phyloP scores from a whole-genome alignment of 2,888 invertebrate species.

The Hybos culiciformis region DNA sequence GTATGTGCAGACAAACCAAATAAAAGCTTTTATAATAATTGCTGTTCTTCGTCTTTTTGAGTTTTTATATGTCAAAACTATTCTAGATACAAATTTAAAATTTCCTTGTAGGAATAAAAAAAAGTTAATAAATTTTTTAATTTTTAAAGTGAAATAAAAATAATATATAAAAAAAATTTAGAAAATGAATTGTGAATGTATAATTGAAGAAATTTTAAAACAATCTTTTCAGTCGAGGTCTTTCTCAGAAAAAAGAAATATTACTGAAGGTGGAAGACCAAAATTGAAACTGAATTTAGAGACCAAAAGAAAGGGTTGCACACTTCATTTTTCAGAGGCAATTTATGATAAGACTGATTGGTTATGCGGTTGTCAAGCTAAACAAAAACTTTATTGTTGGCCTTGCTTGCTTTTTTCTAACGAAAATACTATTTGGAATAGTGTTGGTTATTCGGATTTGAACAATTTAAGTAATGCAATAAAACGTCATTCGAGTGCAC shows the following conservation, averaged over 20 bases:
- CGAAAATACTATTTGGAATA: neutral
- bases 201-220: neutral
- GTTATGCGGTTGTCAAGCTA: neutral
- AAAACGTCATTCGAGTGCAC: neutral
- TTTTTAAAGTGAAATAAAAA: too few relatives aligned
- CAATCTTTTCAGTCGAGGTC: neutral
- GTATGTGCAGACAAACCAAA: too few relatives aligned
- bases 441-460: neutral
- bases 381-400: constrained; percentile 1
- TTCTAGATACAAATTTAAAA: too few relatives aligned
- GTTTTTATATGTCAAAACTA: too few relatives aligned
- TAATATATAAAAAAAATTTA: too few relatives aligned
- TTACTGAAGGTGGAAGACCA: neutral
- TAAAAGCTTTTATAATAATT: too few relatives aligned
- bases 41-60: too few relatives aligned
- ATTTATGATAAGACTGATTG: neutral
- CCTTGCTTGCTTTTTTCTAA: neutral
- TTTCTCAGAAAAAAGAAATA: neutral
- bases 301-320: neutral
- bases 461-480: constrained; percentile 1
- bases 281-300: neutral
- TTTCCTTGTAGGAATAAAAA: too few relatives aligned
- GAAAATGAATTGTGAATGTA: neutral
- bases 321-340: neutral
- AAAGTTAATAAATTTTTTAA: too few relatives aligned